phyloP scores from a whole-genome alignment of 2,888 invertebrate species.

The Dermolepida albohirtum region DNA sequence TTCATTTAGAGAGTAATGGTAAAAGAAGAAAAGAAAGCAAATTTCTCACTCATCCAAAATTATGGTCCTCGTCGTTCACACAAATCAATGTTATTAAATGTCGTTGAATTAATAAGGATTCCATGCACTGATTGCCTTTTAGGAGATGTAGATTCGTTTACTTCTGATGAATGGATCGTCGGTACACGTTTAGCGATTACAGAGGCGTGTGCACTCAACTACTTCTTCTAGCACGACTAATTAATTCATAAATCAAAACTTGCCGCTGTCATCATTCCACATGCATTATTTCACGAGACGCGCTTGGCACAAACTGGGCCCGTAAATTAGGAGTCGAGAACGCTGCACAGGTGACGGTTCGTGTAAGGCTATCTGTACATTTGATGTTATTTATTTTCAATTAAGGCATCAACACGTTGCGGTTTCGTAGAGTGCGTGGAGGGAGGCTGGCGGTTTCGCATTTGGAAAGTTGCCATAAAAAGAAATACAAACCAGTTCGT shows the following conservation, averaged over 20 bases:
- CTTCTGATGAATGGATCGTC: slow-evolving; percentile 13
- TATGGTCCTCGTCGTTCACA: too few relatives aligned
- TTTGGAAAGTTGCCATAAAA: not conserved
- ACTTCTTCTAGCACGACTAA: slow-evolving; percentile 27
- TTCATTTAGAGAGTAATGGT: too few relatives aligned
- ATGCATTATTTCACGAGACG: slow-evolving; percentile 29
- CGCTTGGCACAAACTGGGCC: slow-evolving; percentile 10
- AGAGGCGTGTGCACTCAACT: slow-evolving; percentile 21
- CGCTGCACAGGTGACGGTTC: slow-evolving; percentile 7
- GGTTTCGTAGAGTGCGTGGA: not conserved
- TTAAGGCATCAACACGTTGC: slow-evolving; percentile 9
- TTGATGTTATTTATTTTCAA: slow-evolving; percentile 23
- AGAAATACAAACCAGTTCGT: too few relatives aligned
- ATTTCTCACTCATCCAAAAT: too few relatives aligned
- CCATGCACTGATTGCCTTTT: slow-evolving; percentile 18
- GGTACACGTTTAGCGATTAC: slow-evolving; percentile 14
- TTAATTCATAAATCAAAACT: slow-evolving; percentile 37
- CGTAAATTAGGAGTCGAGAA: slow-evolving; percentile 26
- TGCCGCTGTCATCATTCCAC: slow-evolving; percentile 18
- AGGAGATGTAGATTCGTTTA: slow-evolving; percentile 7
- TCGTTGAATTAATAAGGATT: not conserved
- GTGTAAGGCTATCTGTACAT: slow-evolving; percentile 23
- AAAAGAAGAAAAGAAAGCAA: too few relatives aligned
- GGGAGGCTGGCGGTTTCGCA: not conserved
- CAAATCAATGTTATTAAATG: too few relatives aligned